A percentile compares a stretch with the other conserved stretches of the same genome.
phyloP scores from a whole-genome alignment of 2,113 vertebrate genomes.

The Zapus hudsonius region DNA sequence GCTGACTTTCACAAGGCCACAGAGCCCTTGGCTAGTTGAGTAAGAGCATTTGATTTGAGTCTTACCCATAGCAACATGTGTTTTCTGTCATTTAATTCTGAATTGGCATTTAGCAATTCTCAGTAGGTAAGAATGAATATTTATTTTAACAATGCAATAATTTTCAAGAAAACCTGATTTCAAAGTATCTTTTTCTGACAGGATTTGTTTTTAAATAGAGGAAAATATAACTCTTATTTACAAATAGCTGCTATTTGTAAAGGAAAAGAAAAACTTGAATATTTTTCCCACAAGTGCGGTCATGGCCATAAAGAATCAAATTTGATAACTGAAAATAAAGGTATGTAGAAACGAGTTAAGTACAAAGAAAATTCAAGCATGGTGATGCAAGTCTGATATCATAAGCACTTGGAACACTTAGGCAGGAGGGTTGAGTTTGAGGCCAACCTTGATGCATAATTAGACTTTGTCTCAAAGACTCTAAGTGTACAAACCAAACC shows the following conservation, averaged over 20 bases:
- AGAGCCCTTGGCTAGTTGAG: not conserved
- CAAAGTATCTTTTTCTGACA: not conserved
- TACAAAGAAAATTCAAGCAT: not conserved
- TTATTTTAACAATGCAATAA: not conserved
- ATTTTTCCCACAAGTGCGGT: not conserved
- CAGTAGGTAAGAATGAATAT: not conserved
- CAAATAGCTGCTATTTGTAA: not conserved
- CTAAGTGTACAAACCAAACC: not conserved
- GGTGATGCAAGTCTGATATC: not conserved
- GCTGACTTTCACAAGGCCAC: not conserved
- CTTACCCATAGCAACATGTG: not conserved
- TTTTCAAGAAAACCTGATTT: not conserved
- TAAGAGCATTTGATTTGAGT: not conserved
- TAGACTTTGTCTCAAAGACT: not conserved
- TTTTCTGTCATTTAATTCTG: not conserved
- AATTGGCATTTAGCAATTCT: slow-evolving; percentile 34
- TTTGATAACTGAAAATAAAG: not conserved
- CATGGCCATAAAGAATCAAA: not conserved
- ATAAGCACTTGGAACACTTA: not conserved
- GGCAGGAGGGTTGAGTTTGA: not conserved
- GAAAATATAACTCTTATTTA: not conserved
- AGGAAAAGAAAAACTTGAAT: not conserved
- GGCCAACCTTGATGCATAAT: not conserved
- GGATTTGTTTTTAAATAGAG: not conserved
- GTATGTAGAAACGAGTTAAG: not conserved